Conservation (phyloP, 2,888 invertebrate species). For the Caenorhabditis doughertyi region DNA sequence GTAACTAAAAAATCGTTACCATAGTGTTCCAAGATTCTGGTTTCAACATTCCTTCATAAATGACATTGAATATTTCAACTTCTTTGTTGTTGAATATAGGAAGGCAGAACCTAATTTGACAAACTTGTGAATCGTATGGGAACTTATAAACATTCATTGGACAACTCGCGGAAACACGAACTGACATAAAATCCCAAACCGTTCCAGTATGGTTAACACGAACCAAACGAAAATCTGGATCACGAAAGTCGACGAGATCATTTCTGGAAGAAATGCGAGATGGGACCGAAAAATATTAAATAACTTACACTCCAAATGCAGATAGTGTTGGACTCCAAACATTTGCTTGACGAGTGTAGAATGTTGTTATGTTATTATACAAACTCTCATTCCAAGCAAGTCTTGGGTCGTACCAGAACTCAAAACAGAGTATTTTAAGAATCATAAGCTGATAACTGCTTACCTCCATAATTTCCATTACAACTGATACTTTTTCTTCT, state of each 20-base stretch:
- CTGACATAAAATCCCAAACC: constrained; percentile 49
- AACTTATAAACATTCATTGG: constrained; percentile 50
- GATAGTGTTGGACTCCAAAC: constrained; percentile 59
- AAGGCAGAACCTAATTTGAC: constrained; percentile 47
- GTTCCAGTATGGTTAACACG: constrained; percentile 12
- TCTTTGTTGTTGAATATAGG: constrained; percentile 43
- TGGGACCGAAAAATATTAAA: too few relatives aligned
- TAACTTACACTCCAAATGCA: constrained; percentile 55
- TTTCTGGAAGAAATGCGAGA: constrained; percentile 41
- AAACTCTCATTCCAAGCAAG: constrained; percentile 40
- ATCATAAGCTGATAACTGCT: neutral
- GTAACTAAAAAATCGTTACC: constrained; percentile 9
- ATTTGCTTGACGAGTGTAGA: constrained; percentile 33
- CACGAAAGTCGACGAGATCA: constrained; percentile 55
- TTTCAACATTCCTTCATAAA: constrained; percentile 42
- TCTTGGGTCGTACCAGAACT: constrained; percentile 50
- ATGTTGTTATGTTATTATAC: constrained; percentile 1
- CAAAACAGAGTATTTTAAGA: neutral
- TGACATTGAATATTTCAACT: constrained; percentile 32
- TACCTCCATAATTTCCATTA: constrained; percentile 57
- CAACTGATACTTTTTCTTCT: constrained; percentile 52
- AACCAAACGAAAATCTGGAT: constrained; percentile 46
- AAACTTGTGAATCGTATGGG: constrained; percentile 55
- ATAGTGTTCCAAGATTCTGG: constrained; percentile 17
- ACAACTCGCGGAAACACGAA: constrained; percentile 42